A percentile compares a stretch with the other conserved stretches of the same genome.
Conservation (phyloP, 1,140 invertebrate genomes). For the Mizuhopecten yessoensis region DNA sequence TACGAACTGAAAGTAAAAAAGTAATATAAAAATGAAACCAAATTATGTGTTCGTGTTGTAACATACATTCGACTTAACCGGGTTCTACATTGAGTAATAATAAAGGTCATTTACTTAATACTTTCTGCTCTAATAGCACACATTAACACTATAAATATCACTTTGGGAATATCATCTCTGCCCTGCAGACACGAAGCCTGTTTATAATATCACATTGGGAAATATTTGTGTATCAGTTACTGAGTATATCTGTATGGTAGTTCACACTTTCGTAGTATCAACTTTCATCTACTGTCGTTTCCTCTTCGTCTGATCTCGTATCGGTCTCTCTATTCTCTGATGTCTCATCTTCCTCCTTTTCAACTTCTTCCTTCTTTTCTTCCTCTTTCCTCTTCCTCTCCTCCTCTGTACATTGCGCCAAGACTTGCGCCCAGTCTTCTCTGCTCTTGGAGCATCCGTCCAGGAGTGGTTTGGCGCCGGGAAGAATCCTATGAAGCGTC, state of each 20-base stretch:
- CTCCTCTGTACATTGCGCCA: constrained; percentile 55
- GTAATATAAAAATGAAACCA: no score
- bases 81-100: neutral
- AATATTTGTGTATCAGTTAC: neutral
- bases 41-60: no score
- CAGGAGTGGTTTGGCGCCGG: constrained; percentile 87
- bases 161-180: neutral
- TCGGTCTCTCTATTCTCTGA: constrained; percentile 43
- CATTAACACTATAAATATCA: neutral
- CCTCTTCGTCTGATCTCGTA: no score
- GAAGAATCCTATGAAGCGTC: constrained; percentile 87
- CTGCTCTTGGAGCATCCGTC: constrained; percentile 81
- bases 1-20: no score
- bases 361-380: constrained; percentile 58
- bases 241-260: neutral
- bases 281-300: constrained; percentile 30
- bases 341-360: constrained; percentile 44
- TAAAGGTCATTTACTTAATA: neutral
- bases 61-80: neutral
- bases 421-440: constrained; percentile 57
- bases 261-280: neutral
- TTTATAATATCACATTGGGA: neutral
- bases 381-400: constrained; percentile 60
- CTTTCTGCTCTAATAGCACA: no score
- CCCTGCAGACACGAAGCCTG: neutral